Evolutionary conservation across 2,113 vertebrate species (phyloP).

Genomic region (Daboia siamensis): DNA sequence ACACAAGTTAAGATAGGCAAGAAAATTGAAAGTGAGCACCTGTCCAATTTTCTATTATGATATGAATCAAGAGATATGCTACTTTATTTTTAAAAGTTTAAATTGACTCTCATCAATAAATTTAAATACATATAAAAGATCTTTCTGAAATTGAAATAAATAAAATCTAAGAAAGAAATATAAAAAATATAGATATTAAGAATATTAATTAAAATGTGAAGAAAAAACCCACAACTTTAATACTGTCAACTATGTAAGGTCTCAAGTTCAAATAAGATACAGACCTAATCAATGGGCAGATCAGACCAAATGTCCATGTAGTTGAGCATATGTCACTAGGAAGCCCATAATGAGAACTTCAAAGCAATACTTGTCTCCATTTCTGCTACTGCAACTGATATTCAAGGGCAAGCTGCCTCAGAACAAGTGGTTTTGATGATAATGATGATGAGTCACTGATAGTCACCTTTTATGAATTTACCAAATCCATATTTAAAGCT

Average conservation of each 20-base stretch:
- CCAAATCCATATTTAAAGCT: background rate
- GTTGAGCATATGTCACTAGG: background rate
- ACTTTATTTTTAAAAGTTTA: background rate
- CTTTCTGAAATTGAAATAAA: background rate
- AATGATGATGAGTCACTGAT: background rate
- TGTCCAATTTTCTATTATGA: background rate
- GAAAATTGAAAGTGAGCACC: no score
- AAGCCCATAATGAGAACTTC: background rate
- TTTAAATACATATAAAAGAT: background rate
- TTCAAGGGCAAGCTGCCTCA: background rate
- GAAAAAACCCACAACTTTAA: background rate
- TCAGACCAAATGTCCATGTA: background rate
- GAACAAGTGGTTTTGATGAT: background rate
- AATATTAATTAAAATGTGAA: background rate
- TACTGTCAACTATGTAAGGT: background rate
- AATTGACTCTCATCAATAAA: background rate
- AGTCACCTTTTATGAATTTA: background rate
- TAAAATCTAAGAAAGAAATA: background rate
- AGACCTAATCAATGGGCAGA: background rate
- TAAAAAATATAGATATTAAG: background rate
- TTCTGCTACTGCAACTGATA: background rate
- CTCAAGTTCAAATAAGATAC: background rate
- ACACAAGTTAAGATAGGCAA: no score
- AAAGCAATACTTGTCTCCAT: background rate
- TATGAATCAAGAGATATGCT: background rate